These are phyloP conservation scores for Oppia nitens DNA, from an alignment of 1,140 invertebrate genomes.

Conservation along the genomic window DNA sequence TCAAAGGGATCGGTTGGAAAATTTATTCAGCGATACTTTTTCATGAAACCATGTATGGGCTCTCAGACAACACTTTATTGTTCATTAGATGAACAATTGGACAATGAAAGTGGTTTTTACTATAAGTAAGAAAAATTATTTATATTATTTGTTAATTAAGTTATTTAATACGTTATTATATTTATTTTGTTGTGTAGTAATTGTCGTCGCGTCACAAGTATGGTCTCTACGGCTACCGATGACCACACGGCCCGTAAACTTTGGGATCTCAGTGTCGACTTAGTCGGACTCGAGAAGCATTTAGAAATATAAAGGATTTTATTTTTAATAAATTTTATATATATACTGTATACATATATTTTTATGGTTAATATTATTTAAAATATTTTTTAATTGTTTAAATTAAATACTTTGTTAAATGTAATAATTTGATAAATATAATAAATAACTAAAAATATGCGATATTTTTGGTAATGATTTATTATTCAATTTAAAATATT, in stretches of 20 bases:
- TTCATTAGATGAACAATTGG: constrained; percentile 36
- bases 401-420: too few relatives aligned
- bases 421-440: too few relatives aligned
- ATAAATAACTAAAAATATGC: too few relatives aligned
- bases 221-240: neutral
- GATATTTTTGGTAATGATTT: too few relatives aligned
- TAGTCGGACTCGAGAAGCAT: neutral
- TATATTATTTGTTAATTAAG: too few relatives aligned
- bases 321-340: too few relatives aligned
- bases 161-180: too few relatives aligned
- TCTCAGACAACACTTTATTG: constrained; percentile 53
- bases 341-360: too few relatives aligned
- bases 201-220: neutral
- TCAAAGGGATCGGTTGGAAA: constrained; percentile 37
- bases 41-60: constrained; percentile 50
- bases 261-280: neutral
- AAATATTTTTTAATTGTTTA: too few relatives aligned
- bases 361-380: too few relatives aligned
- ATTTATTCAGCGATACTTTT: constrained; percentile 53
- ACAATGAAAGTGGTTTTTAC: constrained; percentile 3
- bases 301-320: too few relatives aligned
- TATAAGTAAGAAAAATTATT: neutral
- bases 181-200: constrained; percentile 1
- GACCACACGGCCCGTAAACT: neutral
- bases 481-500: too few relatives aligned